These are phyloP conservation scores for Heterohyrax brucei DNA, from an alignment of 2,797 vertebrate genomes.

Conservation along the genomic window DNA sequence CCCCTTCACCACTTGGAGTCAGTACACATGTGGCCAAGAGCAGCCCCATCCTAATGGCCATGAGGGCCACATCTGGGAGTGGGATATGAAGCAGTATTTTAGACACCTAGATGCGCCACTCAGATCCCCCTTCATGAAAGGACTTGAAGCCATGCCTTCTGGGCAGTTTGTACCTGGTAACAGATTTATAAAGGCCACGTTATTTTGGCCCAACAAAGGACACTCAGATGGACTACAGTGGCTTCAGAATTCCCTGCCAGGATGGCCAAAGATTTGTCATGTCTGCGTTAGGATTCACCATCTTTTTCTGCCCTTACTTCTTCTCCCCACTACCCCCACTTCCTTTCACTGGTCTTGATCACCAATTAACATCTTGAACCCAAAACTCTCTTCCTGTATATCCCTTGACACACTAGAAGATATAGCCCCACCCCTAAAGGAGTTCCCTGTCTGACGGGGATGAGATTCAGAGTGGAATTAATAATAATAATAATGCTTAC, in stretches of 20 bases:
- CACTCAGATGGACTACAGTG: background rate
- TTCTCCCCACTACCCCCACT: background rate
- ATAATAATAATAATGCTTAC: background rate
- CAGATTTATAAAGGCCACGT: background rate
- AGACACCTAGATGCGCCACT: background rate
- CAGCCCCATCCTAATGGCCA: too few species aligned
- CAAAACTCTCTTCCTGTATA: background rate
- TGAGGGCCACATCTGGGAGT: background rate
- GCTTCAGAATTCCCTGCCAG: background rate
- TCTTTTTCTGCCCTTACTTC: background rate
- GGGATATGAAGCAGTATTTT: background rate
- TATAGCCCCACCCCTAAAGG: background rate
- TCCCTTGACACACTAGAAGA: background rate
- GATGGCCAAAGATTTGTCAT: background rate
- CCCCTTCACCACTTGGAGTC: background rate
- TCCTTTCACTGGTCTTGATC: background rate
- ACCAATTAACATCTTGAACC: background rate
- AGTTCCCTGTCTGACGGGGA: background rate
- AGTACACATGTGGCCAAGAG: background rate
- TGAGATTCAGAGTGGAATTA: background rate
- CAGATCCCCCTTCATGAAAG: background rate
- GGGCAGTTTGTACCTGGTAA: background rate
- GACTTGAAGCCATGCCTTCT: accelerated
- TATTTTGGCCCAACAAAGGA: background rate
- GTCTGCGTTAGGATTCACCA: background rate